These are phyloP conservation scores for Pangasius krempfi DNA, from an alignment of 2,797 vertebrate species.

Conservation along the genomic window DNA sequence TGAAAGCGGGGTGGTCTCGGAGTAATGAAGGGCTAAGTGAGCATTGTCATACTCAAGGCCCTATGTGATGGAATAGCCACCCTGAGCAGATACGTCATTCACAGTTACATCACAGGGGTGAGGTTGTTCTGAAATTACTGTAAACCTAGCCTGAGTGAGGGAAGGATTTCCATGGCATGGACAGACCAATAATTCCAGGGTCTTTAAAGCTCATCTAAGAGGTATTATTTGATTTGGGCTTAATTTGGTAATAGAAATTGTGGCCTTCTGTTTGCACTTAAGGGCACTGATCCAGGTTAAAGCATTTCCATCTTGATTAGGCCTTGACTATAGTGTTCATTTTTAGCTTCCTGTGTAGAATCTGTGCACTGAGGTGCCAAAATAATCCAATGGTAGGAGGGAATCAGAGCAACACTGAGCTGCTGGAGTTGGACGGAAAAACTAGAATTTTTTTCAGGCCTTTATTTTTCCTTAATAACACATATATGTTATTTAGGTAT, in stretches of 20 bases:
- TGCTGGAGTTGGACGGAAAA: conserved; percentile 21
- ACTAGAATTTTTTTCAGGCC: background rate
- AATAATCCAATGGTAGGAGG: conserved; percentile 12
- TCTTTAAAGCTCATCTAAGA: background rate
- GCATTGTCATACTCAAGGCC: conserved; percentile 70
- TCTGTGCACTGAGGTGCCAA: background rate
- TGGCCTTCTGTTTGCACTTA: background rate
- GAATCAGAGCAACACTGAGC: conserved; percentile 44
- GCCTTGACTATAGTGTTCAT: background rate
- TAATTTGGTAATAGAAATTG: background rate
- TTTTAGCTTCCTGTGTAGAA: background rate
- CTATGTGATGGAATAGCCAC: conserved; percentile 77
- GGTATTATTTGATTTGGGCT: background rate
- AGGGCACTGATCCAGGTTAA: background rate
- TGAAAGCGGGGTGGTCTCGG: conserved; percentile 63
- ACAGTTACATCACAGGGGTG: conserved; percentile 72
- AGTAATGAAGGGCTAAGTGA: conserved; percentile 71
- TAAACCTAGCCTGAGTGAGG: background rate
- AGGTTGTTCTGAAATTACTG: conserved; percentile 54
- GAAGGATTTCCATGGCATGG: background rate
- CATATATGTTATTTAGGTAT: conserved; percentile 18
- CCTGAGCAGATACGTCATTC: conserved; percentile 73
- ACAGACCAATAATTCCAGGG: background rate
- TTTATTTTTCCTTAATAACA: background rate
- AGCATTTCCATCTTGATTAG: background rate